Conservation (phyloP, 2,113 vertebrate genomes). For the Hucho hucho region DNA sequence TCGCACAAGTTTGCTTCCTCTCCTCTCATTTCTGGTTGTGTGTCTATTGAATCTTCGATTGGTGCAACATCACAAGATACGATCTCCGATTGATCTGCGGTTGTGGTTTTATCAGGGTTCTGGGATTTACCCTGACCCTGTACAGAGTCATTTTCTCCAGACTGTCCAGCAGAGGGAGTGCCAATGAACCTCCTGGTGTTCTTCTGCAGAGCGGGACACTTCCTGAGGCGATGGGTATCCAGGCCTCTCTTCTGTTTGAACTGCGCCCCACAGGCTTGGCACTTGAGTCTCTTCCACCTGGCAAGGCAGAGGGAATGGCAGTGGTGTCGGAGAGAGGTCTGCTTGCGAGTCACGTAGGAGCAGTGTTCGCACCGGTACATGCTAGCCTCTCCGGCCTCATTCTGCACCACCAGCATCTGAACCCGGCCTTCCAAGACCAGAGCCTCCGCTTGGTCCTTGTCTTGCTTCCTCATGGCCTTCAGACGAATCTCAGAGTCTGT, state of each 20-base stretch:
- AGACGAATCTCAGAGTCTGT: constrained; percentile 67
- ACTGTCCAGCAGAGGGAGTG: background rate
- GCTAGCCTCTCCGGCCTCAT: constrained; percentile 51
- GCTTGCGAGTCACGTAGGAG: constrained; percentile 80
- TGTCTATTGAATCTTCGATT: constrained; percentile 13
- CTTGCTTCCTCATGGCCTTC: constrained; percentile 81
- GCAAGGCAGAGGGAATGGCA: constrained; percentile 73
- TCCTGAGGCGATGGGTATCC: constrained; percentile 82
- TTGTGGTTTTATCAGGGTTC: background rate
- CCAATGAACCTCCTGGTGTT: constrained; percentile 61
- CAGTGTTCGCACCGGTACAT: constrained; percentile 81
- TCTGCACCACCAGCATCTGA: constrained; percentile 88
- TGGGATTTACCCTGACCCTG: constrained; percentile 1
- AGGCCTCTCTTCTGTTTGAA: constrained; percentile 90
- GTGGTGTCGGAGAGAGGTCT: constrained; percentile 78
- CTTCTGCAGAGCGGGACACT: constrained; percentile 74
- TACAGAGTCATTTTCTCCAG: background rate
- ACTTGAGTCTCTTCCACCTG: constrained; percentile 69
- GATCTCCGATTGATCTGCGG: constrained; percentile 6
- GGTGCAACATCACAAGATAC: background rate
- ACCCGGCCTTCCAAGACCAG: constrained; percentile 90
- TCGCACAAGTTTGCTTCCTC: background rate
- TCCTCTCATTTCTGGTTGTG: background rate
- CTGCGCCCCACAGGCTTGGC: constrained; percentile 77
- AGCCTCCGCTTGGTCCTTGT: constrained; percentile 86